These are phyloP conservation scores for Pseudobourletiella spinata DNA, from an alignment of 1,140 invertebrate genomes.

Conservation along the genomic window DNA sequence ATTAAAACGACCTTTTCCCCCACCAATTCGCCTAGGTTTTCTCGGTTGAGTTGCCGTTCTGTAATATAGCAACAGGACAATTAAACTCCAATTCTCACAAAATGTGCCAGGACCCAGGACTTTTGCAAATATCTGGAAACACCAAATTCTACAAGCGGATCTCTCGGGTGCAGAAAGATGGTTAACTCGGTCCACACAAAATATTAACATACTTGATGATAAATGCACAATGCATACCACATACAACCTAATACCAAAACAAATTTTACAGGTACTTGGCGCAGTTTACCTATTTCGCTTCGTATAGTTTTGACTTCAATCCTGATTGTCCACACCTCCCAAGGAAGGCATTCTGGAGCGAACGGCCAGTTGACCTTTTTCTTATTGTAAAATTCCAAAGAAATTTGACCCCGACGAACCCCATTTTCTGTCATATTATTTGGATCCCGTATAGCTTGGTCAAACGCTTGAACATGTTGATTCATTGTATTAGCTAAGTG, in stretches of 20 bases:
- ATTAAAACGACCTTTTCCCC: constrained; percentile 89
- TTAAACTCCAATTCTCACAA: neutral
- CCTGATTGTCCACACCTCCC: constrained; percentile 95
- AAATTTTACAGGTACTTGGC: neutral
- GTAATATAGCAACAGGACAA: constrained; percentile 35
- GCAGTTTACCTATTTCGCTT: constrained; percentile 69
- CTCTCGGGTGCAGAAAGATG: too few relatives aligned
- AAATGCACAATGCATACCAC: too few relatives aligned
- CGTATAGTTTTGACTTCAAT: constrained; percentile 74
- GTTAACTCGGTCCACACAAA: too few relatives aligned
- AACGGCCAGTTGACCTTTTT: constrained; percentile 82
- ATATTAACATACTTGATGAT: too few relatives aligned
- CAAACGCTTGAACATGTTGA: constrained; percentile 73
- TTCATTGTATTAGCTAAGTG: constrained; percentile 64
- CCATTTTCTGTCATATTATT: constrained; percentile 47
- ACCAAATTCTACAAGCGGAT: neutral
- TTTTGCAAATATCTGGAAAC: neutral
- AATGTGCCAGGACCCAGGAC: neutral
- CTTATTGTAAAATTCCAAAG: constrained; percentile 89
- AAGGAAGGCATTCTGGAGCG: constrained; percentile 78
- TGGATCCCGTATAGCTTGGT: constrained; percentile 60
- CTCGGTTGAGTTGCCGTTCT: constrained; percentile 75
- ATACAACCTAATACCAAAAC: neutral
- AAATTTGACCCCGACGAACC: constrained; percentile 70
- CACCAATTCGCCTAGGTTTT: constrained; percentile 81